phyloP scores from a whole-genome alignment of 1,140 invertebrate species.

The Andricus grossulariae region DNA sequence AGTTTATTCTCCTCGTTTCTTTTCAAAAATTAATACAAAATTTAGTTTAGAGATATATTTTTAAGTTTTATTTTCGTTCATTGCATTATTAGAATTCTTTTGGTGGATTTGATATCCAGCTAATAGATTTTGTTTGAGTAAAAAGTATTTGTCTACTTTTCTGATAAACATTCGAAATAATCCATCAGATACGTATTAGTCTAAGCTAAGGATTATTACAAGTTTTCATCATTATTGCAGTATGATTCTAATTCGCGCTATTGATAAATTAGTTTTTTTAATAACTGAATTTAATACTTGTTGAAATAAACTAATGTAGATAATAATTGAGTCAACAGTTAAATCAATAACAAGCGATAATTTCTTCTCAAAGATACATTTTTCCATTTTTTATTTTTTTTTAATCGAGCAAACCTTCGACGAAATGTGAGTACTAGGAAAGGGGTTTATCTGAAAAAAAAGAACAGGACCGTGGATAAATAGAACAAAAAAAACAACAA shows the following conservation, averaged over 20 bases:
- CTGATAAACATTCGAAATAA: too few relatives aligned
- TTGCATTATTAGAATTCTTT: too few relatives aligned
- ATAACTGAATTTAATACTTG: neutral
- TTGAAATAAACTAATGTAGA: neutral
- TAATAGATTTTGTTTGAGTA: too few relatives aligned
- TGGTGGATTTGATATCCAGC: too few relatives aligned
- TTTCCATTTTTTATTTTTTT: slow-evolving; percentile 41
- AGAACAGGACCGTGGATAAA: slow-evolving; percentile 51
- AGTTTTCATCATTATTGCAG: neutral
- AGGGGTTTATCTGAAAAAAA: slow-evolving; percentile 54
- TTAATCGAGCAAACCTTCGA: slow-evolving; percentile 63
- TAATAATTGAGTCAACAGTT: neutral
- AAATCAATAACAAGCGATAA: neutral
- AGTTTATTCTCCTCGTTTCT: slow-evolving; percentile 2
- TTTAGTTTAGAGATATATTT: neutral
- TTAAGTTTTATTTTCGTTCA: too few relatives aligned
- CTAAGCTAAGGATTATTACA: neutral
- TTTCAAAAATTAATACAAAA: slow-evolving; percentile 18
- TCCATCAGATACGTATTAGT: too few relatives aligned
- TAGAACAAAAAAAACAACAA: slow-evolving; percentile 43
- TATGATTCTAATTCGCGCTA: neutral
- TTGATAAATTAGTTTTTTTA: neutral
- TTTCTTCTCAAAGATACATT: slow-evolving; percentile 18
- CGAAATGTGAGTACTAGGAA: slow-evolving; percentile 66
- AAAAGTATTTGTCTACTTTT: too few relatives aligned